Conservation (phyloP, 2,888 invertebrate genomes). For the Leucoptera coffeella region DNA sequence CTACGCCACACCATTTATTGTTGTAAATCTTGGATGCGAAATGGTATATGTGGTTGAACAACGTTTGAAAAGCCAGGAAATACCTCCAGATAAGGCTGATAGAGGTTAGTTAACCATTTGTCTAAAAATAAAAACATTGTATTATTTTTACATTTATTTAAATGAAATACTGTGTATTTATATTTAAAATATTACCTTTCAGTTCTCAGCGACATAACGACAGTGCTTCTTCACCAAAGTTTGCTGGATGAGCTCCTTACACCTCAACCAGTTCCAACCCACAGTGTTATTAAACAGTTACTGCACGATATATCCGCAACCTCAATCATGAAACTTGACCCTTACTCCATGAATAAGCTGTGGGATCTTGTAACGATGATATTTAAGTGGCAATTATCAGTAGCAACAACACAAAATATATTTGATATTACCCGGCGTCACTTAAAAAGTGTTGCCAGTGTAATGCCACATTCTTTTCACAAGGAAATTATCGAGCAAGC, state of each 20-base stretch:
- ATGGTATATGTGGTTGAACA: constrained; percentile 95
- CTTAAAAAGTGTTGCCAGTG: constrained; percentile 52
- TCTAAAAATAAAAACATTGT: not conserved
- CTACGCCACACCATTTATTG: constrained; percentile 69
- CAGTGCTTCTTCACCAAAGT: constrained; percentile 76
- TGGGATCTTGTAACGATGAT: constrained; percentile 96
- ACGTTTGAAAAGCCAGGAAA: constrained; percentile 77
- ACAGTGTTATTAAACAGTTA: constrained; percentile 55
- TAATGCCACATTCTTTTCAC: constrained; percentile 55
- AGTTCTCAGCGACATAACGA: constrained; percentile 86
- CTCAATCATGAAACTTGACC: constrained; percentile 89
- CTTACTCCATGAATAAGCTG: constrained; percentile 85
- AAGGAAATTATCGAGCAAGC: constrained; percentile 52
- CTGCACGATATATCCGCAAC: constrained; percentile 84
- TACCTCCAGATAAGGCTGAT: constrained; percentile 63
- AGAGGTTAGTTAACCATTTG: constrained; percentile 58
- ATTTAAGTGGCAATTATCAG: constrained; percentile 81
- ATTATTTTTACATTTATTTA: constrained; percentile 1
- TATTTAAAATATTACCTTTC: constrained; percentile 11
- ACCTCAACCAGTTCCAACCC: constrained; percentile 41
- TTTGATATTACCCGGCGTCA: constrained; percentile 60
- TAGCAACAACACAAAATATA: constrained; percentile 54
- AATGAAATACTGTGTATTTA: constrained; percentile 1
- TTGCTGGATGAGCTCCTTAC: constrained; percentile 62
- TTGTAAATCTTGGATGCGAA: constrained; percentile 90